Evolutionary conservation across 1,140 invertebrate genomes (phyloP).

Genomic region (Agrypnia vestita): DNA sequence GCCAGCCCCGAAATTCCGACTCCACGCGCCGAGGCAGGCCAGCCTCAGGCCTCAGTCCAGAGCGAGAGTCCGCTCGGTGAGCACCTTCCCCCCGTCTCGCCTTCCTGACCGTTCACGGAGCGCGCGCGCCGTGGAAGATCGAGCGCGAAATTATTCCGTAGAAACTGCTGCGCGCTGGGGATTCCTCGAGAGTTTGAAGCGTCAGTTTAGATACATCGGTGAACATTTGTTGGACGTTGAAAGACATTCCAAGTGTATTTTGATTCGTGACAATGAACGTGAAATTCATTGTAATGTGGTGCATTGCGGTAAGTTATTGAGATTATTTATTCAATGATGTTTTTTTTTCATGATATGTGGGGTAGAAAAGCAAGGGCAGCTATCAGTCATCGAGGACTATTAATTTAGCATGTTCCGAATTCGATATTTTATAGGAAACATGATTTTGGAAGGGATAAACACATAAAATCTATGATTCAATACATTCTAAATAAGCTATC

Average conservation of each 20-base stretch:
- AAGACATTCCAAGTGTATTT: neutral
- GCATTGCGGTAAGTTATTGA: neutral
- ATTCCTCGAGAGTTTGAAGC: neutral
- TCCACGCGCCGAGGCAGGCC: neutral
- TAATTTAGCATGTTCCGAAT: too few relatives aligned
- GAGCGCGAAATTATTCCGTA: neutral
- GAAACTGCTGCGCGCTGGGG: neutral
- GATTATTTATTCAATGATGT: neutral
- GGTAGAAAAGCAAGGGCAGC: too few relatives aligned
- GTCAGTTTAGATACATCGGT: neutral
- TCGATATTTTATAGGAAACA: too few relatives aligned
- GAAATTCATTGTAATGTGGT: constrained; percentile 25
- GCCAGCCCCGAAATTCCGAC: constrained; percentile 10
- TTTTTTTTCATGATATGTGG: too few relatives aligned
- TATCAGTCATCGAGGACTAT: too few relatives aligned
- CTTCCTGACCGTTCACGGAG: neutral
- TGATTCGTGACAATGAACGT: constrained; percentile 7
- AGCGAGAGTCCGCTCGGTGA: neutral
- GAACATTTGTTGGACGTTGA: constrained; percentile 1
- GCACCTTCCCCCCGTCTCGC: constrained; percentile 1
- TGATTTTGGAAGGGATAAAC: too few relatives aligned
- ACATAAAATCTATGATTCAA: too few relatives aligned
- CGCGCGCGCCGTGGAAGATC: neutral
- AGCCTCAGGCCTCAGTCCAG: constrained; percentile 6
- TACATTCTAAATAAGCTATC: too few relatives aligned